Conservation (phyloP, 2,113 vertebrate species). For the Isurus oxyrinchus region DNA sequence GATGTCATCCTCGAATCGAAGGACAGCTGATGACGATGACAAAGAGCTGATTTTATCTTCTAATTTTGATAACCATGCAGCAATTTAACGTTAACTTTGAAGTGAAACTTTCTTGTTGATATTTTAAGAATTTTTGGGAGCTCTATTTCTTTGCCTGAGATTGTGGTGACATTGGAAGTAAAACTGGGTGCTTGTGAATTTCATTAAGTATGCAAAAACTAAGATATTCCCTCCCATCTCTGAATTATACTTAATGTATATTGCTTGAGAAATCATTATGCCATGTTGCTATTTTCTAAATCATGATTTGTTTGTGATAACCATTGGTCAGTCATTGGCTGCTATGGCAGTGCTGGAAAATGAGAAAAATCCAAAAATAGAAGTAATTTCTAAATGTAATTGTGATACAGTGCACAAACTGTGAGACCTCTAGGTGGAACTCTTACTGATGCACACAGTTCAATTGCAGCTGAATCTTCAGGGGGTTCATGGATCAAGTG, state of each 20-base stretch:
- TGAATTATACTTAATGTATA: not conserved
- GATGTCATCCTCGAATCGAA: not conserved
- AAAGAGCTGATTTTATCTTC: not conserved
- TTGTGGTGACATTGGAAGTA: not conserved
- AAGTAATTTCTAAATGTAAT: not conserved
- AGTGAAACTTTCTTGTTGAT: not conserved
- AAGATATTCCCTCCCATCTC: not conserved
- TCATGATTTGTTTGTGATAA: not conserved
- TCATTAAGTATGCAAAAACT: not conserved
- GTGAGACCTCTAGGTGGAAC: not conserved
- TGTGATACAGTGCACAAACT: not conserved
- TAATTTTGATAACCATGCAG: not conserved
- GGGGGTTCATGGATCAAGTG: not conserved
- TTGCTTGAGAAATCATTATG: not conserved
- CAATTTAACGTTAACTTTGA: not conserved
- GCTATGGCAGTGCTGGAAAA: not conserved
- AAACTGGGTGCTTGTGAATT: not conserved
- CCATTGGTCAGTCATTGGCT: not conserved
- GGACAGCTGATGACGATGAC: not conserved
- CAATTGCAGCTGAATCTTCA: not conserved
- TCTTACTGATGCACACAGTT: not conserved
- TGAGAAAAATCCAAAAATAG: not conserved
- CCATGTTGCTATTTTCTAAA: not conserved
- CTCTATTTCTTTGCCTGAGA: not conserved
- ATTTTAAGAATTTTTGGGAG: not conserved